Percentiles rank a stretch among this genome's conserved stretches.
Evolutionary conservation across 2,797 vertebrate species (phyloP).

Genomic region (Anguilla pacifica): DNA sequence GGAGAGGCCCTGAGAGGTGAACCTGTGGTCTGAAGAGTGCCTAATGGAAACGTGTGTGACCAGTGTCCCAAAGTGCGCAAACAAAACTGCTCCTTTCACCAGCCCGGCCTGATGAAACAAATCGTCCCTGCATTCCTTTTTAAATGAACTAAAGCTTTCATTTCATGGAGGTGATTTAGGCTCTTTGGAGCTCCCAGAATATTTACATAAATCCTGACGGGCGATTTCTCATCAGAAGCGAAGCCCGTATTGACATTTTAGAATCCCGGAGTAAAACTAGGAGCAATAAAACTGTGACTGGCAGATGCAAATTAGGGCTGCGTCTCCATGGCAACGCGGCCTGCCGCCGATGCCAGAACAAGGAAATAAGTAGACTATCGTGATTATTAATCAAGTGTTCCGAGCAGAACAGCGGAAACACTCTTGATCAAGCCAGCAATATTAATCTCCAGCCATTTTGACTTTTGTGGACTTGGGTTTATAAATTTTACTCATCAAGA

Average conservation of each 20-base stretch:
- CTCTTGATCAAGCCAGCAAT: slow-evolving; percentile 9
- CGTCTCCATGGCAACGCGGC: slow-evolving; percentile 26
- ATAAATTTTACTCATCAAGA: background rate
- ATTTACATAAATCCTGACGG: slow-evolving; percentile 13
- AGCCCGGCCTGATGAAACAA: background rate
- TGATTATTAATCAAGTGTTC: slow-evolving; percentile 13
- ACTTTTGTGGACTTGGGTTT: background rate
- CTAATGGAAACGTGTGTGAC: background rate
- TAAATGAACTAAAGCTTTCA: background rate
- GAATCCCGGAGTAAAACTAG: slow-evolving; percentile 19
- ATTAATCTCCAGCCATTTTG: slow-evolving; percentile 6
- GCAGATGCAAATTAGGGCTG: slow-evolving; percentile 6
- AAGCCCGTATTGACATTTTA: slow-evolving; percentile 2
- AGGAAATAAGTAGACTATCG: background rate
- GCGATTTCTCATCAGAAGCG: slow-evolving; percentile 4
- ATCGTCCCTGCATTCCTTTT: background rate
- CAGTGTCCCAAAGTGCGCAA: background rate
- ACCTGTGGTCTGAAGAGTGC: background rate
- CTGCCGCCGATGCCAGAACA: background rate
- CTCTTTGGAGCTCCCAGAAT: background rate
- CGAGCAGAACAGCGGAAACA: background rate
- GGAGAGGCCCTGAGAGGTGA: background rate
- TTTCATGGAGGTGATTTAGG: background rate
- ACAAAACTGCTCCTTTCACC: background rate
- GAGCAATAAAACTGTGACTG: slow-evolving; percentile 13